phyloP scores from a whole-genome alignment of 1,140 invertebrate genomes.

The Ptiloglossa arizonensis region DNA sequence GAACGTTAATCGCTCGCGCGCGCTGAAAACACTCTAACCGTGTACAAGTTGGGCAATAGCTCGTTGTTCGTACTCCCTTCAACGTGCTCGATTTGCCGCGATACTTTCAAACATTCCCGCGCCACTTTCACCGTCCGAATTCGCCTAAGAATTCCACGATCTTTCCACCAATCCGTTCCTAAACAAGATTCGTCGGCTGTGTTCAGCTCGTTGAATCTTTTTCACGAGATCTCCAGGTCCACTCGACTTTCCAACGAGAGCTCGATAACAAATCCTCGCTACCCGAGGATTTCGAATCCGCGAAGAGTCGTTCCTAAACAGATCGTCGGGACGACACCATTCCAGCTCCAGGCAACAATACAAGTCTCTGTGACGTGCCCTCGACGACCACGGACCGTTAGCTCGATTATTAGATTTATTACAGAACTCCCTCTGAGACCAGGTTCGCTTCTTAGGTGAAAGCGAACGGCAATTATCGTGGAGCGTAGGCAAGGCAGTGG shows the following conservation, averaged over 20 bases:
- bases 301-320: too few species aligned
- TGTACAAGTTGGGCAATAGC: not conserved
- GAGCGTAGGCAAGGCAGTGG: slow-evolving; percentile 10
- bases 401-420: slow-evolving; percentile 58
- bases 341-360: not conserved
- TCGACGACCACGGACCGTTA: slow-evolving; percentile 32
- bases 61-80: not conserved
- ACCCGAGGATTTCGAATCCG: too few species aligned
- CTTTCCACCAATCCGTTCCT: not conserved
- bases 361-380: not conserved
- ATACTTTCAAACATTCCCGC: slow-evolving; percentile 26
- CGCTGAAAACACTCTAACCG: not conserved
- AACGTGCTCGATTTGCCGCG: not conserved
- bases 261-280: too few species aligned
- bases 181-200: not conserved
- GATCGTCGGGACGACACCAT: not conserved
- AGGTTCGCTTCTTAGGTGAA: slow-evolving; percentile 49
- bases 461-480: slow-evolving; percentile 63
- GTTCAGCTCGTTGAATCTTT: not conserved
- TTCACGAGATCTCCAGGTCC: too few species aligned
- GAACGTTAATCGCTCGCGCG: not conserved
- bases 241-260: too few species aligned
- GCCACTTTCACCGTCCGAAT: slow-evolving; percentile 21
- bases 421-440: slow-evolving; percentile 19
- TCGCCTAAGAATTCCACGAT: not conserved